These are phyloP conservation scores for Lutra lutra DNA, from an alignment of 2,797 vertebrate genomes.

Conservation along the genomic window DNA sequence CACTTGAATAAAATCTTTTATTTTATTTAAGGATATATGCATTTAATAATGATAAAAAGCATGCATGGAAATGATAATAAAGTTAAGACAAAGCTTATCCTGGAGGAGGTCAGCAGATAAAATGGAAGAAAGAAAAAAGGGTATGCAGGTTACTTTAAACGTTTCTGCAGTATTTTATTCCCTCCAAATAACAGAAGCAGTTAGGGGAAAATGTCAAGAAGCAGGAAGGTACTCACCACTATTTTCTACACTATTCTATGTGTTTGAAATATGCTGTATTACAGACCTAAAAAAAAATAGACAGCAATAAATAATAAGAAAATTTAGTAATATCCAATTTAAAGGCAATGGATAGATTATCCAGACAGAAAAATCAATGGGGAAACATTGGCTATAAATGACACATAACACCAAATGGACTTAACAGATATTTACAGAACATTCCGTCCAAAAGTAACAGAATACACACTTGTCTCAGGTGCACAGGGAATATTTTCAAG, in stretches of 20 bases:
- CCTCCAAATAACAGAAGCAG: neutral
- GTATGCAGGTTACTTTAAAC: neutral
- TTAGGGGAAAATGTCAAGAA: neutral
- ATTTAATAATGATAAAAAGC: neutral
- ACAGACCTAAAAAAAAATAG: neutral
- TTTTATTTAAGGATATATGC: neutral
- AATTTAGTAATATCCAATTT: neutral
- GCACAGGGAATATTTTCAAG: neutral
- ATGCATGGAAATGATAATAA: neutral
- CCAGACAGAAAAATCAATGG: neutral
- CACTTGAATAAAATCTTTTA: conserved; percentile 23
- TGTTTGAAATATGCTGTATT: conserved; percentile 22
- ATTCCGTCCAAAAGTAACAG: neutral
- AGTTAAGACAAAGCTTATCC: neutral
- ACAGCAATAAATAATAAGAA: neutral
- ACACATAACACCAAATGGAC: neutral
- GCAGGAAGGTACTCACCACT: neutral
- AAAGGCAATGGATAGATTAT: neutral
- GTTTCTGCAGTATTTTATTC: neutral
- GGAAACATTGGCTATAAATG: neutral
- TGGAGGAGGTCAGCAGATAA: neutral
- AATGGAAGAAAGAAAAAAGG: neutral
- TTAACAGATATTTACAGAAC: neutral
- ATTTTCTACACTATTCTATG: neutral
- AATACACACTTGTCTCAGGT: neutral